Evolutionary conservation across 1,140 invertebrate species (phyloP), one percentile per base, ranked within the genome.

Genomic region (Battus philenor): DNA sequence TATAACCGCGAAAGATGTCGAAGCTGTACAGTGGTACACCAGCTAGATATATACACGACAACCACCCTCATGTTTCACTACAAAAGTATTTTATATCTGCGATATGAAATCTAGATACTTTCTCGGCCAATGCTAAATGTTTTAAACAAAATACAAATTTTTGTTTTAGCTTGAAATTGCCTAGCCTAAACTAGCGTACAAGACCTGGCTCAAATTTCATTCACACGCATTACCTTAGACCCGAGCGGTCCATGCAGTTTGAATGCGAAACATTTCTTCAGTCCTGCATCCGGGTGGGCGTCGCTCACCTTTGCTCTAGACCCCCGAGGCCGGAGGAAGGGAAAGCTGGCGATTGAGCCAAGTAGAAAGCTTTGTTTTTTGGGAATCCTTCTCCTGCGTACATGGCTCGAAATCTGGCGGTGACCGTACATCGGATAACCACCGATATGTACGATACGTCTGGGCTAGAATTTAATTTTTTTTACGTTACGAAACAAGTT

Each of bases 191-290:
- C n/a, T n/a, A n/a, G n/a, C n/a, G n/a, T n/a, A n/a, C n/a, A n/a
- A n/a, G n/a, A n/a, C n/a, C n/a, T n/a, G n/a, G n/a, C n/a, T n/a
- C n/a, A n/a, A n/a, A n/a, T n/a, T n/a, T n/a, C n/a, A n/a, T n/a
- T n/a, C n/a, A 34, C n/a, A 34, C 16, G 17, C 15, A 18, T 34
- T 34, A 34, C 32, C 32, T 34, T 29, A 1, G 26, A 9, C 6
- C 18, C 9, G n/a, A 10, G 8, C 0, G 17, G 6, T n/a, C 1
- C 3, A 7, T 16, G 32, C 3, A 34, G 32, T 34, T 34, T 34
- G 32, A 34, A 34, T 17, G 32, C 16, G 32, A 34, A 34, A 16
- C 32, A 34, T 34, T 7, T 34, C 32, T 34, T 34, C 15, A 34
- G 6, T 1, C 32, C 32, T 16, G 10, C 15, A 8, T 33, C 31